Base-by-base conservation (phyloP, 1,140 invertebrate genomes). In the Trichonephila clavata region DNA sequence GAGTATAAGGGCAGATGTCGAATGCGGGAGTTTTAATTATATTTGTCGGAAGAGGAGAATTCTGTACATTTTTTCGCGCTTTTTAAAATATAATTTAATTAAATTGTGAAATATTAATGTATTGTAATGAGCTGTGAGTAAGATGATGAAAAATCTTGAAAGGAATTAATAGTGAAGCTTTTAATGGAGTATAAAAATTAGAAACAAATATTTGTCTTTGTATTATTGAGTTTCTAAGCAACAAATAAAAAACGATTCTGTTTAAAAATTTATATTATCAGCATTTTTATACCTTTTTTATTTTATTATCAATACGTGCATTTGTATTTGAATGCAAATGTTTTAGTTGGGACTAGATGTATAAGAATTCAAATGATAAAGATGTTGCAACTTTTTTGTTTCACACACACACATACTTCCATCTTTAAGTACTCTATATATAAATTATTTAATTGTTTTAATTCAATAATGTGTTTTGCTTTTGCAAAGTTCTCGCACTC, bases 21-120 rank as follows among this genome's bases (percentile, higher is more conserved):
- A 68, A 68, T 68, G 7, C 65, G n/a, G 14, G 27, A 77, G 71
- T 77, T 77, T 77, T 77, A 77, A 77, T 77, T 77, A 77, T 21
- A 20, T 68, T 68, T 77, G 27, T 39, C 71, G 32, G 14, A 16
- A 39, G 18, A 24, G 24, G 71, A 77, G 6, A 77, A 20, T 14
- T 39, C 71, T 16, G n/a, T 24, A 21, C 65, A 13, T 68, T 7
- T 13, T 18, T 77, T 39, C 24, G 71, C 27, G 71, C 71, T 77
- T 77, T 77, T 77, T 77, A 77, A 77, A 77, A 77, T 77, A 39
- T 39, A 77, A 77, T 77, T 77, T 77, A 77, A 77, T 77, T 77
- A 77, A 77, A 77, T 27, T 77, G 27, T 77, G 71, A 77, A 77
- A 77, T 77, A 77, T 77, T 77, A 77, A 77, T 77, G 71, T 1